phyloP scores from a whole-genome alignment of 2,797 vertebrate genomes.

The Hephaestus fuliginosus region DNA sequence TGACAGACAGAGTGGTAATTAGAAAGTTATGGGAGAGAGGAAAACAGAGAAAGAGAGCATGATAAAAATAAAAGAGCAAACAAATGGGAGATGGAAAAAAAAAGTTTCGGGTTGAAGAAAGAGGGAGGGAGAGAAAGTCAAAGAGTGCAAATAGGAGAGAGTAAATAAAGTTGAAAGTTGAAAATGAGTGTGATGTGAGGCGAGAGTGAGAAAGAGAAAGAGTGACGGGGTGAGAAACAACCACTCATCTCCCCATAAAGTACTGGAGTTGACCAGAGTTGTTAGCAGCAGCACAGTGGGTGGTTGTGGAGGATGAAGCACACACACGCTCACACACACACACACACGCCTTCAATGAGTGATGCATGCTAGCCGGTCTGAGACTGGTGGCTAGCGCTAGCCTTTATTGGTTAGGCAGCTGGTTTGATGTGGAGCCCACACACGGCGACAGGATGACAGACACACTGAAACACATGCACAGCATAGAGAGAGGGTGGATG shows the following conservation, averaged over 20 bases:
- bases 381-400: constrained; percentile 61
- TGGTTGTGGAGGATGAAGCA: constrained; percentile 59
- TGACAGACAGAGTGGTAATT: constrained; percentile 60
- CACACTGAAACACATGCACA: constrained; percentile 64
- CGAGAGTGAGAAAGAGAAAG: constrained; percentile 6
- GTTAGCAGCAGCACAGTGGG: constrained; percentile 64
- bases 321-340: background rate
- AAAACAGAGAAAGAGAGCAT: constrained; percentile 18
- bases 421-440: constrained; percentile 81
- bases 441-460: constrained; percentile 76
- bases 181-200: constrained; percentile 25
- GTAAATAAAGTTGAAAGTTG: constrained; percentile 8
- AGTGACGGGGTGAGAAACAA: constrained; percentile 18
- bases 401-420: constrained; percentile 74
- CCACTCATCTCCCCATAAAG: constrained; percentile 35
- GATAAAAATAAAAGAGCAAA: constrained; percentile 5
- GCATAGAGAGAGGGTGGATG: constrained; percentile 20
- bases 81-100: constrained; percentile 2
- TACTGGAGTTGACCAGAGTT: constrained; percentile 28
- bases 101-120: background rate
- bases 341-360: constrained; percentile 45
- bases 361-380: constrained; percentile 62
- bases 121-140: background rate
- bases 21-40: constrained; percentile 44
- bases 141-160: background rate